A percentile compares a stretch with the other conserved stretches of the same genome.
Conservation (phyloP, 2,888 invertebrate genomes). For the Leuctra nigra region DNA sequence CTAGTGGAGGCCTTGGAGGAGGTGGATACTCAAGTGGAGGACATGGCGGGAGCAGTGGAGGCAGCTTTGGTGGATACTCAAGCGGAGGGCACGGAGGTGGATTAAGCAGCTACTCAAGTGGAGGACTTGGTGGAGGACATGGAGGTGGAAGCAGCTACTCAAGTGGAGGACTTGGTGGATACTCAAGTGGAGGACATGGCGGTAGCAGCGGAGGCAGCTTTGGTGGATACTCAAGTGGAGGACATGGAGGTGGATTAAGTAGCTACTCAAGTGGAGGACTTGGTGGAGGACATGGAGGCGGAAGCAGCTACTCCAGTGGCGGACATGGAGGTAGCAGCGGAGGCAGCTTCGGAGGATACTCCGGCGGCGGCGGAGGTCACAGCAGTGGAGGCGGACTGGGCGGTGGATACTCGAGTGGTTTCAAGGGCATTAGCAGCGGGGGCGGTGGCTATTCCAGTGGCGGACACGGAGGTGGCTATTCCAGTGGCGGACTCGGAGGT, state of each 20-base stretch:
- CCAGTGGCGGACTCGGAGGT: background rate
- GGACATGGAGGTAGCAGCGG: background rate
- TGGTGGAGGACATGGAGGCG: slow-evolving; percentile 14
- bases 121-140: background rate
- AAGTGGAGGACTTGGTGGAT: background rate
- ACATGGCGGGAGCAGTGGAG: background rate
- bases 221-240: slow-evolving; percentile 16
- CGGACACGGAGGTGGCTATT: slow-evolving; percentile 1
- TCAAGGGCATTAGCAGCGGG: slow-evolving; percentile 1
- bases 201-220: background rate
- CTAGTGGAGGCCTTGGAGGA: background rate
- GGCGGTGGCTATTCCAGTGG: background rate
- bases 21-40: background rate
- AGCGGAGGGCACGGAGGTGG: background rate
- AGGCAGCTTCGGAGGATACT: background rate
- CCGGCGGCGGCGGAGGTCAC: background rate
- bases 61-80: background rate
- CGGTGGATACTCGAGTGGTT: background rate
- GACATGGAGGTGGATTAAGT: background rate
- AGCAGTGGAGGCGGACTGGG: background rate
- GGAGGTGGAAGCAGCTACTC: slow-evolving; percentile 12
- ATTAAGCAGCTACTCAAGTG: background rate
- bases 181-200: background rate
- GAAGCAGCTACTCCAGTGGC: slow-evolving; percentile 12
- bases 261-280: slow-evolving; percentile 7